Base-by-base conservation (phyloP, 2,888 invertebrate genomes). In the Andrena marginata region DNA sequence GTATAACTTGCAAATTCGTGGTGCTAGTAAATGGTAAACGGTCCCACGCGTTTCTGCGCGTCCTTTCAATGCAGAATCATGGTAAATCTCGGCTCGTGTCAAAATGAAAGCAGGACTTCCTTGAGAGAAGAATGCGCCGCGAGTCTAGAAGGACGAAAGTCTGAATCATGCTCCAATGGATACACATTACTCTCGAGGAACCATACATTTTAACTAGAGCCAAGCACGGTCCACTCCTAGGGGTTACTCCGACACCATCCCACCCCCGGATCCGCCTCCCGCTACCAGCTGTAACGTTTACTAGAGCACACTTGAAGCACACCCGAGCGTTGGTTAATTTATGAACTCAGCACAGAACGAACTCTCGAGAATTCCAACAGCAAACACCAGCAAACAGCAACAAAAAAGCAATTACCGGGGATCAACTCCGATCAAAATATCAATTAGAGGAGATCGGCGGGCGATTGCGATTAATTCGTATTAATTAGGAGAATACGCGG, bases 1-100 rank as follows among this genome's bases (percentile, higher is more conserved):
- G 84, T 90, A 92, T 91, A 92, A 92, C 91, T 93, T 92, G 92
- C 91, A 92, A 93, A 93, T 93, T 91, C 70, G 78, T 23, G 51
- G 59, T 62, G 75, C 35, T 67, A 29, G 62, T 20, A 77, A 62
- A 74, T 59, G 77, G 81, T 75, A 63, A 84, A 78, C 76, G 80
- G 60, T 77, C 84, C 71, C 83, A 76, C 65, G 72, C 67, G 65
- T 56, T 10, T 23, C 7, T 20, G 16, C n/a, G 7, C 7, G 5
- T 16, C 42, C 13, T 48, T 59, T 42, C 4, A 13, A 56, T n/a
- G 4, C 13, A 1, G 16, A 10, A 3, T 6, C 13, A 20, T 13
- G 31, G 13, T 26, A 0, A 56, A 56, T 26, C 4, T 56, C 13
- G 56, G 23, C 56, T 20, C 2, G 8, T 13, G 26, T 10, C 23